phyloP scores from a whole-genome alignment of 2,797 vertebrate genomes.

The Hyperoplus immaculatus region DNA sequence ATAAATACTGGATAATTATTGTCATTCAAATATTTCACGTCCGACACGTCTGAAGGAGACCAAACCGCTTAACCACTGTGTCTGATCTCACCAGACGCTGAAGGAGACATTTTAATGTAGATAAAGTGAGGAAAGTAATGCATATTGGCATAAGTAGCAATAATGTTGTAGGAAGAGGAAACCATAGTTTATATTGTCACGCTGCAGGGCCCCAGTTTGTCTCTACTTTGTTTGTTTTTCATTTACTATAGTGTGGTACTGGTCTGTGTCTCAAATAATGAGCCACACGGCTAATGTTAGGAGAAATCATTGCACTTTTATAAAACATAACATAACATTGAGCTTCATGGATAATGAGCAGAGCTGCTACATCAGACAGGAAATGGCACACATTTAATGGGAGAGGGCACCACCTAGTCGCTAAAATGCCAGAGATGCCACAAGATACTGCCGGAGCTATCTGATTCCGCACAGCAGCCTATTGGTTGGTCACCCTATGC shows the following conservation, averaged over 20 bases:
- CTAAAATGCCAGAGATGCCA: background rate
- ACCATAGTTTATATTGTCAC: background rate
- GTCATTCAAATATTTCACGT: conserved; percentile 56
- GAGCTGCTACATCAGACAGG: background rate
- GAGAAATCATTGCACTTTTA: background rate
- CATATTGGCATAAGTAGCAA: background rate
- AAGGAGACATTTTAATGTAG: conserved; percentile 44
- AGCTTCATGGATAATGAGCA: background rate
- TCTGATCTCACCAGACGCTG: conserved; percentile 23
- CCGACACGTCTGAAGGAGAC: conserved; percentile 33
- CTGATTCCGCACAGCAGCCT: background rate
- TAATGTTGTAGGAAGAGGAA: too few species aligned
- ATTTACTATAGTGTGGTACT: too few species aligned
- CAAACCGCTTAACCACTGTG: conserved; percentile 17
- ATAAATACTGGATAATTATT: conserved; percentile 67
- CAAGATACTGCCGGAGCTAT: background rate
- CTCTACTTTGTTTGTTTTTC: background rate
- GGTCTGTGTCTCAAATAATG: background rate
- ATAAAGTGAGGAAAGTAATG: conserved; percentile 6
- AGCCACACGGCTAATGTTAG: background rate
- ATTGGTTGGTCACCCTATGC: conserved; percentile 4
- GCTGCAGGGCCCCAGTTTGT: background rate
- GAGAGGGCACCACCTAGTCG: background rate
- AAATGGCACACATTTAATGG: background rate
- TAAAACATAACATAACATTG: background rate